A percentile compares a stretch with the other conserved stretches of the same genome.
Conservation (phyloP, 2,797 vertebrate genomes). For the Oryzias sinensis region DNA sequence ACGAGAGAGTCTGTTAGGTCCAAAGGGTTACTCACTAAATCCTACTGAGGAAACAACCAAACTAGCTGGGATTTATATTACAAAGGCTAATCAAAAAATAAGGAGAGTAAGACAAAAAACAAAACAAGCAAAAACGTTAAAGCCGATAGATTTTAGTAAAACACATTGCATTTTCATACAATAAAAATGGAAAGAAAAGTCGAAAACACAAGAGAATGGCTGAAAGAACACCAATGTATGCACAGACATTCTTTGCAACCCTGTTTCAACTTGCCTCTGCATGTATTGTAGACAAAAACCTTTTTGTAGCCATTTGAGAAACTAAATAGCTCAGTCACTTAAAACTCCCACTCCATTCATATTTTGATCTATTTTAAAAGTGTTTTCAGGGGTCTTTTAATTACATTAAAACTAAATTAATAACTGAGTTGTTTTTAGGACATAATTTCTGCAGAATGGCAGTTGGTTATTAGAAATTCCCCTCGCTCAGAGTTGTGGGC, state of each 20-base stretch:
- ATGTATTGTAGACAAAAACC: slow-evolving; percentile 12
- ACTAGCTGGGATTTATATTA: slow-evolving; percentile 23
- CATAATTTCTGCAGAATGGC: too few relatives aligned
- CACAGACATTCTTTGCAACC: slow-evolving; percentile 20
- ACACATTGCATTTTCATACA: slow-evolving; percentile 44
- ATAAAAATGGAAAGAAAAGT: slow-evolving; percentile 19
- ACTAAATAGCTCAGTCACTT: slow-evolving; percentile 51
- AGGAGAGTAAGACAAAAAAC: slow-evolving; percentile 13
- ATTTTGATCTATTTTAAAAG: too few relatives aligned
- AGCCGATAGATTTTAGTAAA: slow-evolving; percentile 43
- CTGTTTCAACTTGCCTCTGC: slow-evolving; percentile 12
- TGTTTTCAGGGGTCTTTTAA: too few relatives aligned
- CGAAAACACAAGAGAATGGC: slow-evolving; percentile 8
- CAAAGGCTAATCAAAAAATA: slow-evolving; percentile 27
- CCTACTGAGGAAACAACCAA: slow-evolving; percentile 45
- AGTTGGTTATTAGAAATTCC: too few relatives aligned
- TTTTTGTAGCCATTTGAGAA: slow-evolving; percentile 29
- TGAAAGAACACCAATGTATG: slow-evolving; percentile 24
- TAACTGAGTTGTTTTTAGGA: too few relatives aligned
- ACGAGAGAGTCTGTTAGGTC: slow-evolving; percentile 29
- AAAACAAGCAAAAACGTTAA: slow-evolving; percentile 21
- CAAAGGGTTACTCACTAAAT: slow-evolving; percentile 29
- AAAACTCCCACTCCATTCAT: slow-evolving; percentile 17
- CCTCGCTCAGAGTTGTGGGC: too few relatives aligned
- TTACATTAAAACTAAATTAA: too few relatives aligned